Conservation (phyloP, 2,113 vertebrate genomes). For the Ranitomeya variabilis region DNA sequence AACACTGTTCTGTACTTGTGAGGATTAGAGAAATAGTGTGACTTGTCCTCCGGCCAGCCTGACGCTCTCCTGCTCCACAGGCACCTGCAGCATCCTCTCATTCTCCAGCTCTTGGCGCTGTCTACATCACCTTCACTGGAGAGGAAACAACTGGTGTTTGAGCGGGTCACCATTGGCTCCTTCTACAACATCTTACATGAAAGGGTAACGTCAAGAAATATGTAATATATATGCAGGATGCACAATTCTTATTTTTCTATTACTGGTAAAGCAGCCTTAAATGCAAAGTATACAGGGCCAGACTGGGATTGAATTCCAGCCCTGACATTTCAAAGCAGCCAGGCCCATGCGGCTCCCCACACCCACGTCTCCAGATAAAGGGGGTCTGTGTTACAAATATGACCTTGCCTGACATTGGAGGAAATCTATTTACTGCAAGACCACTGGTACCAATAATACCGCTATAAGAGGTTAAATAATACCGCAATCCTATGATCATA, state of each 20-base stretch:
- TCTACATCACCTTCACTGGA: conserved; percentile 72
- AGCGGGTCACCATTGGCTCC: conserved; percentile 73
- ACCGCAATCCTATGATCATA: too few relatives aligned
- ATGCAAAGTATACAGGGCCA: too few relatives aligned
- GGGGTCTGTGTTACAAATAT: too few relatives aligned
- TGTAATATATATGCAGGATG: not conserved
- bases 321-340: too few relatives aligned
- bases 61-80: conserved; percentile 61
- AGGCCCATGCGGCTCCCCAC: too few relatives aligned
- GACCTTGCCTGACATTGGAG: too few relatives aligned
- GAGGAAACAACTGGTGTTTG: conserved; percentile 73
- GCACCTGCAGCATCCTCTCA: conserved; percentile 72
- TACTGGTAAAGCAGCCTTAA: not conserved
- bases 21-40: not conserved
- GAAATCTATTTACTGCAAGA: too few relatives aligned
- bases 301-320: too few relatives aligned
- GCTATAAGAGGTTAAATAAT: too few relatives aligned
- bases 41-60: not conserved
- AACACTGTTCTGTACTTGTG: too few relatives aligned
- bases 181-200: conserved; percentile 77
- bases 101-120: conserved; percentile 77
- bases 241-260: not conserved
- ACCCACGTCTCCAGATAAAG: too few relatives aligned
- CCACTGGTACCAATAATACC: too few relatives aligned
- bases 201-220: conserved; percentile 65